phyloP scores from a whole-genome alignment of 2,888 invertebrate species.

The Lamellibrachia satsuma region DNA sequence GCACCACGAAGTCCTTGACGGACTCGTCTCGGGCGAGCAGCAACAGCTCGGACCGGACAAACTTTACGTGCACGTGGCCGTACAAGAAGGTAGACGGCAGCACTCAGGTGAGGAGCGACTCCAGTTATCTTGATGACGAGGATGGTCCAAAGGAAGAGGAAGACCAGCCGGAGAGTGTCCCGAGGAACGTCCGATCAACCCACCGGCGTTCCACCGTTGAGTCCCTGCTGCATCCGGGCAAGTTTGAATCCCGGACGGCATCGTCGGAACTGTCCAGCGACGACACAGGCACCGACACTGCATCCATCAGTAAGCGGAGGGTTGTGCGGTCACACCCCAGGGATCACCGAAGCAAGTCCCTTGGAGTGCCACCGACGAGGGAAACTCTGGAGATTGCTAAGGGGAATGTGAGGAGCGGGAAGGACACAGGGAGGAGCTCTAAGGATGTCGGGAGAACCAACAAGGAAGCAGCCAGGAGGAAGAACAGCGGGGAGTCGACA shows the following conservation, averaged over 20 bases:
- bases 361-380: slow-evolving; percentile 8
- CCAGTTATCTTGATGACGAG: slow-evolving; percentile 28
- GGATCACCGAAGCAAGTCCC: slow-evolving; percentile 17
- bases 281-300: neutral
- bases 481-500: slow-evolving; percentile 6
- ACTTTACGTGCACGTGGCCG: slow-evolving; percentile 36
- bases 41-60: slow-evolving; percentile 19
- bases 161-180: slow-evolving; percentile 34
- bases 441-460: neutral
- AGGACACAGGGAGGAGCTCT: neutral
- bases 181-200: slow-evolving; percentile 34
- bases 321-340: neutral
- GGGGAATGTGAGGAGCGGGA: neutral
- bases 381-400: neutral
- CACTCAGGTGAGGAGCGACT: slow-evolving; percentile 21
- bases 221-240: slow-evolving; percentile 31
- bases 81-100: slow-evolving; percentile 23
- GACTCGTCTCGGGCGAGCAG: slow-evolving; percentile 26
- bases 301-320: neutral
- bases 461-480: neutral
- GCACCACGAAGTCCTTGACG: neutral
- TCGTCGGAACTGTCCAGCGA: neutral
- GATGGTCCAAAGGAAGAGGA: slow-evolving; percentile 30
- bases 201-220: slow-evolving; percentile 36
- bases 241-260: slow-evolving; percentile 35